A percentile compares a stretch with the other conserved stretches of the same genome.
These are phyloP conservation scores for Hemistola chrysoprasaria DNA, from an alignment of 2,888 invertebrate genomes.

Conservation along the genomic window DNA sequence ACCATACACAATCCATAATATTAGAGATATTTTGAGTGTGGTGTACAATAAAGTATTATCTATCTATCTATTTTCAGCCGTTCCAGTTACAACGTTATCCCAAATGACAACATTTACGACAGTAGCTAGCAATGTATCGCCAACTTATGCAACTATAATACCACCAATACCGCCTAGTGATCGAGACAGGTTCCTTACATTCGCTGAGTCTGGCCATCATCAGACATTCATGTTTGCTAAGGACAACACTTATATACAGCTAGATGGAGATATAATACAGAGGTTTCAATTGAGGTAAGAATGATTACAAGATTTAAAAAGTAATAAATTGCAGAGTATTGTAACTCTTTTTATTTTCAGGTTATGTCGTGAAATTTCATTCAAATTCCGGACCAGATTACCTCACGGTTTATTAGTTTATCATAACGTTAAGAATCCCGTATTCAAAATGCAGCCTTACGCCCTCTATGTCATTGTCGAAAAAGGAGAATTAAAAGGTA, in stretches of 20 bases:
- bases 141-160: constrained; percentile 69
- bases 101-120: constrained; percentile 49
- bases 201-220: constrained; percentile 92
- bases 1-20: no score
- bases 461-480: constrained; percentile 95
- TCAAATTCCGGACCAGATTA: constrained; percentile 92
- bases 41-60: no score
- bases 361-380: constrained; percentile 93
- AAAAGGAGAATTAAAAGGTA: constrained; percentile 92
- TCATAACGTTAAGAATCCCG: constrained; percentile 94
- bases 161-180: constrained; percentile 88
- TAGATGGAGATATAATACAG: constrained; percentile 94
- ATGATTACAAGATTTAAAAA: no score
- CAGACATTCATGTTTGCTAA: constrained; percentile 96
- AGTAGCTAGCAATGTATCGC: constrained; percentile 73
- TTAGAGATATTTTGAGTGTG: no score
- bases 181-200: constrained; percentile 90
- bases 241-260: constrained; percentile 94
- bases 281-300: constrained; percentile 95
- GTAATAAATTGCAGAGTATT: no score
- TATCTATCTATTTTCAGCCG: constrained; percentile 60
- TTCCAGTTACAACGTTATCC: constrained; percentile 60
- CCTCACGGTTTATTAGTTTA: constrained; percentile 95
- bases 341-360: constrained; percentile 79
- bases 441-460: constrained; percentile 91